These are phyloP conservation scores for Cavia aperea DNA, from an alignment of 2,113 vertebrate genomes.

Conservation along the genomic window DNA sequence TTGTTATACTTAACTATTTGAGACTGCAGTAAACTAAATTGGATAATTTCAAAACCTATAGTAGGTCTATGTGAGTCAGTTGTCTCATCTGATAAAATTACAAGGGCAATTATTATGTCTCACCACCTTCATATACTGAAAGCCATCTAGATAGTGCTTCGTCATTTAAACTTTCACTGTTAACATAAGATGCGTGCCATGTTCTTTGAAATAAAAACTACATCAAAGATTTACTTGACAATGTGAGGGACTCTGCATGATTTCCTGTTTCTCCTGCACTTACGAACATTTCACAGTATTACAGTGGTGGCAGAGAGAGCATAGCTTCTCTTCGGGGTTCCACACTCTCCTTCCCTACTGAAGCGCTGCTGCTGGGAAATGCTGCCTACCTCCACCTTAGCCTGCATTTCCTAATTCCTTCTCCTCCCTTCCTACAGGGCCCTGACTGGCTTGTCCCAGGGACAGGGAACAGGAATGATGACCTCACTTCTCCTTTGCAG, in stretches of 20 bases:
- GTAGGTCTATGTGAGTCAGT: not conserved
- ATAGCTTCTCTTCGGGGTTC: not conserved
- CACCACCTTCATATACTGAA: conserved; percentile 28
- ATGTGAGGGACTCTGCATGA: conserved; percentile 10
- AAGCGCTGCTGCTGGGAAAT: not conserved
- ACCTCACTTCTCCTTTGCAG: not conserved
- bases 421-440: not conserved
- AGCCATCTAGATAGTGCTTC: conserved; percentile 34
- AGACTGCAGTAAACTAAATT: not conserved
- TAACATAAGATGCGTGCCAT: not conserved
- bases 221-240: conserved; percentile 39
- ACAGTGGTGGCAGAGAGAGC: not conserved
- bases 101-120: not conserved
- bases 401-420: not conserved
- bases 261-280: not conserved
- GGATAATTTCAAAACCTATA: conserved; percentile 1
- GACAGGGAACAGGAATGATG: not conserved
- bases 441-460: not conserved
- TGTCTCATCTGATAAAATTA: conserved; percentile 9
- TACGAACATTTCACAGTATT: conserved; percentile 2
- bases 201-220: conserved; percentile 32
- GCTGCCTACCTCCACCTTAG: not conserved
- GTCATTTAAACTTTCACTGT: conserved; percentile 34
- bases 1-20: conserved; percentile 10
- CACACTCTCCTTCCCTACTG: not conserved